Evolutionary conservation across 2,888 invertebrate species (phyloP).

Genomic region (Capitulum mitella): DNA sequence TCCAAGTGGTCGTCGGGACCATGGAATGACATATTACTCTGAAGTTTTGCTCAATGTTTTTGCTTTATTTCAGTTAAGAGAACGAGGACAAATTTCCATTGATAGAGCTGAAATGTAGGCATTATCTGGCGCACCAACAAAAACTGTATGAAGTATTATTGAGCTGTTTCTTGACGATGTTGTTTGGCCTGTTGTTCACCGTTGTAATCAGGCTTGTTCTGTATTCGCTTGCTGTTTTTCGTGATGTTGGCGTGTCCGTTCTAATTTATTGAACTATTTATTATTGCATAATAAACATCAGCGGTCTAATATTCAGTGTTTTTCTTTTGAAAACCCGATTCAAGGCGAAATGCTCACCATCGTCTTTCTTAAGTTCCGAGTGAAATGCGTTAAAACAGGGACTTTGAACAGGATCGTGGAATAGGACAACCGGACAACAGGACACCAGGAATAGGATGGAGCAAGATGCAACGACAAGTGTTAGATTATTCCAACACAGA

Average conservation of each 20-base stretch:
- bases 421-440: no score
- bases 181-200: background rate
- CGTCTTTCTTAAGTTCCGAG: no score
- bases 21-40: background rate
- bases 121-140: background rate
- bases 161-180: background rate
- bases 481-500: no score
- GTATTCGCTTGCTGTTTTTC: background rate
- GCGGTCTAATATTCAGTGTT: background rate
- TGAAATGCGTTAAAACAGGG: no score
- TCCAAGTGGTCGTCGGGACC: no score
- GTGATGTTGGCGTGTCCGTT: background rate
- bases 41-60: conserved; percentile 1
- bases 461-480: no score
- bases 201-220: background rate
- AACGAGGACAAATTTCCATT: background rate
- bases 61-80: background rate
- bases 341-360: no score
- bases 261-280: conserved; percentile 8
- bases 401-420: no score
- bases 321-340: no score
- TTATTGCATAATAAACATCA: background rate
- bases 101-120: background rate
- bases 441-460: no score
- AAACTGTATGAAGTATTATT: background rate